A percentile compares a stretch with the other conserved stretches of the same genome.
phyloP scores from a whole-genome alignment of 2,113 vertebrate species.

The Lepidothrix coronata region DNA sequence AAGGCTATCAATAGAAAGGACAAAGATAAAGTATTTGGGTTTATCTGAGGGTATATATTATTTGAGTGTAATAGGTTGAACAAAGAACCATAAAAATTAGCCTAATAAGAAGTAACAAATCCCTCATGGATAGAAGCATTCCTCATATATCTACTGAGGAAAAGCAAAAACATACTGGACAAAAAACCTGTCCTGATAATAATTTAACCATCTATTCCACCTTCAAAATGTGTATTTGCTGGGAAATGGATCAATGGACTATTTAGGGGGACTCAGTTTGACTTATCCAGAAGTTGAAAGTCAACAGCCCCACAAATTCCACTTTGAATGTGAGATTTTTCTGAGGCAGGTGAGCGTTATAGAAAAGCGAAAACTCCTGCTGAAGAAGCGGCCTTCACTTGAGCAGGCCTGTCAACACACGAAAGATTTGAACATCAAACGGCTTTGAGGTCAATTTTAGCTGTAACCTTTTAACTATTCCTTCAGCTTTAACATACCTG shows the following conservation, averaged over 20 bases:
- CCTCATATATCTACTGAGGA: not conserved
- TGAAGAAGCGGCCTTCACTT: constrained; percentile 28
- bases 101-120: not conserved
- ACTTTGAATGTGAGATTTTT: not conserved
- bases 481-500: constrained; percentile 29
- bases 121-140: not conserved
- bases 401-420: constrained; percentile 52
- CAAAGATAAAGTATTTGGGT: not conserved
- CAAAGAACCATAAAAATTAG: not conserved
- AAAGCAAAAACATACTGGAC: not conserved
- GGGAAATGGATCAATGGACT: not conserved
- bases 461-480: constrained; percentile 49
- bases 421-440: constrained; percentile 40
- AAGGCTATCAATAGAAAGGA: not conserved
- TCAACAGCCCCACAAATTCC: not conserved
- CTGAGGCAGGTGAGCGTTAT: accelerated
- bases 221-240: not conserved
- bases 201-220: not conserved
- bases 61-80: not conserved
- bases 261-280: not conserved
- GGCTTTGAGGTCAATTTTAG: constrained; percentile 17
- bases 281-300: not conserved
- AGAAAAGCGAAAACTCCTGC: not conserved
- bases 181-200: not conserved
- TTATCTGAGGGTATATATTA: not conserved